phyloP scores from a whole-genome alignment of 2,797 vertebrate genomes.

The Linurgus olivaceus region DNA sequence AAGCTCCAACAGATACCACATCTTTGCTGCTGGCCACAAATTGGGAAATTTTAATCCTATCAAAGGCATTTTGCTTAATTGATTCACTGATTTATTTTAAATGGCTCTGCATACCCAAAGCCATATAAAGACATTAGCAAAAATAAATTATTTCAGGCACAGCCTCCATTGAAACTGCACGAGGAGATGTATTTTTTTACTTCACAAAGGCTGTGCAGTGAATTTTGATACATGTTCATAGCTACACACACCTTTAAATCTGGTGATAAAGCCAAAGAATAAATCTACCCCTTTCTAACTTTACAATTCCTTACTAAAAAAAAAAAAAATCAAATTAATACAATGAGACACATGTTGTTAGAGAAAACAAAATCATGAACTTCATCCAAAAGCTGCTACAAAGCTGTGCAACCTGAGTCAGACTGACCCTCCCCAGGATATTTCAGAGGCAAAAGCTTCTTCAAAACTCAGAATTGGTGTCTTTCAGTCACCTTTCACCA shows the following conservation, averaged over 20 bases:
- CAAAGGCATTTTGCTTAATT: not conserved
- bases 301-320: not conserved
- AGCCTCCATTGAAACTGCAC: not conserved
- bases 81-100: not conserved
- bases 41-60: not conserved
- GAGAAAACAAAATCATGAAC: not conserved
- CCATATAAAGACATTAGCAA: not conserved
- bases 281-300: not conserved
- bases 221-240: not conserved
- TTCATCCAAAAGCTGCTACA: not conserved
- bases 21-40: not conserved
- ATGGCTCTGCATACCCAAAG: not conserved
- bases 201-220: not conserved
- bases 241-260: not conserved
- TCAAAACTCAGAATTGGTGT: not conserved
- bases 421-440: fast-evolving
- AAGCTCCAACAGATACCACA: not conserved
- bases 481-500: not conserved
- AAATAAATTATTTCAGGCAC: not conserved
- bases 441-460: not conserved
- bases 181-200: not conserved
- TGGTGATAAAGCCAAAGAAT: not conserved
- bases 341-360: not conserved
- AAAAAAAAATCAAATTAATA: not conserved
- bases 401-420: not conserved